A percentile compares a stretch with the other conserved stretches of the same genome.
Conservation (phyloP, 2,113 vertebrate species). For the Sinocyclocheilus grahami region DNA sequence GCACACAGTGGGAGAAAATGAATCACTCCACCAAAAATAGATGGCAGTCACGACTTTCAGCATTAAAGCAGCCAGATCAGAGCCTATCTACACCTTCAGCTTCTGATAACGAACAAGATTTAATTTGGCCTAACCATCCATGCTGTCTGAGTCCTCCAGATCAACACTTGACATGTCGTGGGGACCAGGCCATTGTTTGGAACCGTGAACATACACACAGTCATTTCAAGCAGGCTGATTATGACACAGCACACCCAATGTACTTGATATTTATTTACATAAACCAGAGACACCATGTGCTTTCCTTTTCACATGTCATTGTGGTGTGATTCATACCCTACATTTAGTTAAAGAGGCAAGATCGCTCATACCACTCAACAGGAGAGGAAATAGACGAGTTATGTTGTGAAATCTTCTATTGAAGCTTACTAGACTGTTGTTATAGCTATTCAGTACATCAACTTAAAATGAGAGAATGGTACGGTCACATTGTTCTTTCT, state of each 20-base stretch:
- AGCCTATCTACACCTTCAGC: slow-evolving; percentile 18
- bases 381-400: slow-evolving; percentile 26
- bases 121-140: not conserved
- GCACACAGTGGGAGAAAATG: slow-evolving; percentile 41
- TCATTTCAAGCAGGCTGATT: not conserved
- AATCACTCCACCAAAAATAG: slow-evolving; percentile 46
- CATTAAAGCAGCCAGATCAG: not conserved
- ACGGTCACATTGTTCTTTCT: not conserved
- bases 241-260: not conserved
- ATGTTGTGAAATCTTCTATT: not conserved
- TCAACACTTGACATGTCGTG: not conserved
- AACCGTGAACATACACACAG: not conserved
- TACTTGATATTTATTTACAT: slow-evolving; percentile 29
- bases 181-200: not conserved
- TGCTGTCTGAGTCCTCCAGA: not conserved
- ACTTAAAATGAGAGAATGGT: not conserved
- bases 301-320: slow-evolving; percentile 14
- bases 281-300: not conserved
- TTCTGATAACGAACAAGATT: not conserved
- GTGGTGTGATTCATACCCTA: slow-evolving; percentile 27
- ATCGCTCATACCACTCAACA: slow-evolving; percentile 22
- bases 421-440: not conserved
- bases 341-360: slow-evolving; percentile 9
- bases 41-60: slow-evolving; percentile 6
- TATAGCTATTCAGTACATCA: not conserved